Evolutionary conservation across 2,888 invertebrate genomes (phyloP), one percentile per base, ranked within the genome.

Genomic region (Gisinianus flammeolus): DNA sequence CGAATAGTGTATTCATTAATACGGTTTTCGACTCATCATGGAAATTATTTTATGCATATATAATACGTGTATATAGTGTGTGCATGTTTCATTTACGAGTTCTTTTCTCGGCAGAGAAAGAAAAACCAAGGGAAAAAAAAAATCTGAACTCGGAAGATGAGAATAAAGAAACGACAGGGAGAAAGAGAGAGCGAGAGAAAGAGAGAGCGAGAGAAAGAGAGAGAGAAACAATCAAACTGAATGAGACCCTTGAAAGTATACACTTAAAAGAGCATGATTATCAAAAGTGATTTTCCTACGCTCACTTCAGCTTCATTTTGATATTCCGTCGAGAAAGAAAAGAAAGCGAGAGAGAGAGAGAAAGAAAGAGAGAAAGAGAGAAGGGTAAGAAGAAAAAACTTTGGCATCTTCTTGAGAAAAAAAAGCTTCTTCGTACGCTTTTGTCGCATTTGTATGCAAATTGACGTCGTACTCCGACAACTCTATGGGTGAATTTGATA

Each of bases 401-500:
- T 74, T 66, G 64, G 44, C 66, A 74, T 52, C 72, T 31, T 52
- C 30, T 31, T 58, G 6, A n/a, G 33, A 54, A 19, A 28, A 31
- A 30, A 56, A 56, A 44, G n/a, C 26, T 52, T 71, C 26, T 56
- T 69, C 44, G 31, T 74, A 64, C 74, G 74, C 74, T 66, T 74
- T 74, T 35, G 74, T 74, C 74, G 74, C 74, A 74, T 74, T 74
- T 74, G 52, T 74, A 74, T 74, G 74, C 66, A 74, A 74, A 74
- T 74, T 74, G 74, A 73, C 66, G 74, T 24, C 74, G 74, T 74
- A 64, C 74, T 74, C 74, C 74, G 74, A 74, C 74, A 74, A 74
- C 66, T 74, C 74, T 67, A 74, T 66, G 74, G 74, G 66, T 74
- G 74, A 74, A 74, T 74, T 74, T 74, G 74, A 74, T 74, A 74